Evolutionary conservation across 2,797 vertebrate genomes (phyloP).

Genomic region (Scolopax rusticola): DNA sequence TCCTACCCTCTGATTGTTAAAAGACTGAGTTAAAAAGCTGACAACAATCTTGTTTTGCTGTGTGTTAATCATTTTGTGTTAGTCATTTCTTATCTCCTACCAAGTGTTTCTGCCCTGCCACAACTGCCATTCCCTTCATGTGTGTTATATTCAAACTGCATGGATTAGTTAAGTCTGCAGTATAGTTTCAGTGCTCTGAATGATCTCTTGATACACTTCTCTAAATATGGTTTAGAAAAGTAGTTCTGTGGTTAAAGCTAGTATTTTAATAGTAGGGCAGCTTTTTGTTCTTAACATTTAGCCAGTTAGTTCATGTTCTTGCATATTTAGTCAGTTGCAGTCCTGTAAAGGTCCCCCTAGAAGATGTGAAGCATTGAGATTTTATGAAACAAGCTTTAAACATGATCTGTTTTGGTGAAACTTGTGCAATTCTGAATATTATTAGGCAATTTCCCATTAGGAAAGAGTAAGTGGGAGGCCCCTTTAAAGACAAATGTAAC

Average conservation of each 20-base stretch:
- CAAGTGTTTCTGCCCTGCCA: not conserved
- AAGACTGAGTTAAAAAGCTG: not conserved
- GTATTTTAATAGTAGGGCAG: not conserved
- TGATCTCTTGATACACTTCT: not conserved
- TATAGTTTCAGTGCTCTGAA: not conserved
- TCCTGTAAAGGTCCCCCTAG: not conserved
- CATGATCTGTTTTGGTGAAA: not conserved
- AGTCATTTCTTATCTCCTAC: not conserved
- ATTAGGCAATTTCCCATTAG: not conserved
- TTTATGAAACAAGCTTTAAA: not conserved
- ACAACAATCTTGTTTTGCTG: not conserved
- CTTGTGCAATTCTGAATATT: not conserved
- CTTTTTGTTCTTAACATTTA: not conserved
- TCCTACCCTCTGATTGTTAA: not conserved
- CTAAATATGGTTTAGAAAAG: not conserved
- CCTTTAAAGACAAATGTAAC: not conserved
- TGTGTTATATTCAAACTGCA: not conserved
- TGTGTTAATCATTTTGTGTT: not conserved
- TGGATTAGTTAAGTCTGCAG: too few species aligned
- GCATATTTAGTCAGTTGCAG: not conserved
- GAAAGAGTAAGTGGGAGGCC: not conserved
- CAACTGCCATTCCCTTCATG: not conserved
- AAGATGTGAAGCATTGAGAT: not conserved
- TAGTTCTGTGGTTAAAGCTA: not conserved
- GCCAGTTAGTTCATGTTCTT: not conserved